Base-by-base conservation (phyloP, 2,797 vertebrate species). In the Coregonus suidteri region DNA sequence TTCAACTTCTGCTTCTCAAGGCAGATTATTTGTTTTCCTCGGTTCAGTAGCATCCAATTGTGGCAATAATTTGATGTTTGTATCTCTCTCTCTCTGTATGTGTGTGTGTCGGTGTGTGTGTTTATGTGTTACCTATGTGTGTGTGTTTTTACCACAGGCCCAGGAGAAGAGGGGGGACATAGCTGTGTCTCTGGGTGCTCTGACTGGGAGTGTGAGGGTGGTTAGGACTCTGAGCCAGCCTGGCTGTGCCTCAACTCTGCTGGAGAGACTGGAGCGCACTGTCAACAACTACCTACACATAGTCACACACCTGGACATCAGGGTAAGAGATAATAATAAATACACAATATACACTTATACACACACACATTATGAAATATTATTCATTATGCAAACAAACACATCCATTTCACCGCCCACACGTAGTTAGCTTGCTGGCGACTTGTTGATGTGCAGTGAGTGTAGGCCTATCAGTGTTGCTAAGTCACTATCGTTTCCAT, bases 261-360 rank as follows among this genome's bases (percentile, higher is more conserved):
- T 94, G 83, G 87, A 86, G 78, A 86, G 78, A 79, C 80, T 94
- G 77, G 86, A 93, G 70, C 89, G 80, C 77, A 94, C 90, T 84
- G 81, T 93, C 78, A 88, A 85, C 79, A 93, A 93, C 88, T 92
- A 94, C 86, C 85, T 90, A 83, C 86, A 86, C 70, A 87, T 93
- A 62, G 78, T 94, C 71, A 89, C 87, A 81, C 86, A 87, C 35
- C 87, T 93, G 62, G 86, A 91, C 66, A 76, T 89, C 35, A 90
- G 81, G 79, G 93, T 92, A 86, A 91, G 87, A 77, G 13, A 4
- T 31, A 37, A 35, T 64, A 1, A 20, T 41, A 52, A 47, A 54
- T 20, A 65, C 6, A 34, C 31, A 34, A 34, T 34, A 34, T 34
- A 34, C 31, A 34, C 31, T 34, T 2, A 34, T 34, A 35, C 35